phyloP scores from a whole-genome alignment of 1,140 invertebrate genomes.

The Nasonia vitripennis region DNA sequence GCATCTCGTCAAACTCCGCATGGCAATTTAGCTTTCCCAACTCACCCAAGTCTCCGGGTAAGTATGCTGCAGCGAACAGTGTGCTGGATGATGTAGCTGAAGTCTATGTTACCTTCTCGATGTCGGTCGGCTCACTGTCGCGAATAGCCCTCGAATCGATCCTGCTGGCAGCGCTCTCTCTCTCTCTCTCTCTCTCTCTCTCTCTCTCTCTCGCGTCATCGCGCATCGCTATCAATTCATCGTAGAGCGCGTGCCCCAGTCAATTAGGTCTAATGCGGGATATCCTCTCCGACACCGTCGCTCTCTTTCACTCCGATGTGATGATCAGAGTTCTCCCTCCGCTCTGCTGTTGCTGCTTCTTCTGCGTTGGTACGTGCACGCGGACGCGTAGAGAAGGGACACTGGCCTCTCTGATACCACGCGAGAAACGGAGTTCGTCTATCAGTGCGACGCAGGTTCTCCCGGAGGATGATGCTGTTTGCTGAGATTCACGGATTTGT shows the following conservation, averaged over 20 bases:
- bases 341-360: not conserved
- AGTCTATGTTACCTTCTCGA: not conserved
- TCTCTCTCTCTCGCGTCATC: not conserved
- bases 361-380: not conserved
- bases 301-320: not conserved
- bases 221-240: conserved; percentile 15
- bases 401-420: not conserved
- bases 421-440: not conserved
- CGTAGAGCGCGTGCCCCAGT: conserved; percentile 28
- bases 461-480: not conserved
- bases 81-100: not conserved
- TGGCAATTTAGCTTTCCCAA: not conserved
- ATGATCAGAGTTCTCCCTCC: conserved; percentile 11
- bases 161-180: not conserved
- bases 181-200: too few species aligned
- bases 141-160: conserved; percentile 20
- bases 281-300: conserved; percentile 58
- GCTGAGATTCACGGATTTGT: not conserved
- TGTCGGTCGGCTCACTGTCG: not conserved
- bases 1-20: not conserved
- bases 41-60: not conserved
- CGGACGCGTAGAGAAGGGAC: not conserved
- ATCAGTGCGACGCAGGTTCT: not conserved
- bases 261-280: conserved; percentile 64
- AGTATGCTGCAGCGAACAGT: not conserved